These are phyloP conservation scores for Anolis sagrei DNA, from an alignment of 2,113 vertebrate genomes.

Conservation along the genomic window DNA sequence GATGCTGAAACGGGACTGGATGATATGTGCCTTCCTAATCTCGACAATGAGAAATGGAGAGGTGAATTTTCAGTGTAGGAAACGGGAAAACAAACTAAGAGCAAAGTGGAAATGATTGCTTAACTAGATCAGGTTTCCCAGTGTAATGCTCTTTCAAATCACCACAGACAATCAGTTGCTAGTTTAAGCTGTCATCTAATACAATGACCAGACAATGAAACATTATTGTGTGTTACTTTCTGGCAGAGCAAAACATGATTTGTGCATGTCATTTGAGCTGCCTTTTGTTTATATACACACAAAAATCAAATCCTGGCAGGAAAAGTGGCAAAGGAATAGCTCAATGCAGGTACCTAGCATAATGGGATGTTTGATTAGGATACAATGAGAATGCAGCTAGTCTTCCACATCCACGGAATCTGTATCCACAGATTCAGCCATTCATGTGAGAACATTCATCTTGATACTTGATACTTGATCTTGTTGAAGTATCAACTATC, in stretches of 20 bases:
- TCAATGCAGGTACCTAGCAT: background rate
- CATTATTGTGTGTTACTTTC: constrained; percentile 13
- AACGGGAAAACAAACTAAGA: background rate
- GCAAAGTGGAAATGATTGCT: background rate
- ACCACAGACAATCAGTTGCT: background rate
- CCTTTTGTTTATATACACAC: background rate
- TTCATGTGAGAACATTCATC: too few species aligned
- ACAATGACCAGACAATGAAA: constrained; percentile 6
- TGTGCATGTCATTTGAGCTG: too few species aligned
- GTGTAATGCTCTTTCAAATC: background rate
- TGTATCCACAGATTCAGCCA: too few species aligned
- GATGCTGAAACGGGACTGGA: background rate
- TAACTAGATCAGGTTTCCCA: background rate
- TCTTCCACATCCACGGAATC: too few species aligned
- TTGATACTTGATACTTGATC: too few species aligned
- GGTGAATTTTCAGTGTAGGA: background rate
- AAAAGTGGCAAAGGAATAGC: background rate
- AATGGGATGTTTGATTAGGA: background rate
- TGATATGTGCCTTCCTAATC: too few species aligned
- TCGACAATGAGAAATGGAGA: background rate
- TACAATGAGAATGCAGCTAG: background rate
- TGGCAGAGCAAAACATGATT: background rate
- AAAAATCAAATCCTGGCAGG: background rate
- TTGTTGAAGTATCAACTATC: too few species aligned
- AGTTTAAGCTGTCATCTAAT: constrained; percentile 11